Conservation (phyloP, 2,797 vertebrate species). For the Enteromius treurensis region DNA sequence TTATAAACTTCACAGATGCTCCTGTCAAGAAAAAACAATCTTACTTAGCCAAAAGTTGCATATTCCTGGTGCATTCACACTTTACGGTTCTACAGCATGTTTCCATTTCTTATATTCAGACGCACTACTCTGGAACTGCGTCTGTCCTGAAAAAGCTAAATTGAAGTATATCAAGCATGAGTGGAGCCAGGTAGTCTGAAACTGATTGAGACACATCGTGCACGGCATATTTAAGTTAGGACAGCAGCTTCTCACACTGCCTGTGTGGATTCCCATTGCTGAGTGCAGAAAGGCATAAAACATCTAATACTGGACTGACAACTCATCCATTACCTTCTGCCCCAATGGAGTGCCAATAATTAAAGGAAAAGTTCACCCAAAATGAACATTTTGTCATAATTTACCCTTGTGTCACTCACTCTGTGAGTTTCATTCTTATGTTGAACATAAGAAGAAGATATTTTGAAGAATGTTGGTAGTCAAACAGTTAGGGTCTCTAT, state of each 20-base stretch:
- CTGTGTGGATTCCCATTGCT: slow-evolving; percentile 28
- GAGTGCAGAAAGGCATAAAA: slow-evolving; percentile 1
- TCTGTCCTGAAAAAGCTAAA: background rate
- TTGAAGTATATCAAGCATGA: slow-evolving; percentile 37
- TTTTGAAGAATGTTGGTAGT: background rate
- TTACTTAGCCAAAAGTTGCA: slow-evolving; percentile 8
- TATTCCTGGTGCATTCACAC: slow-evolving; percentile 2
- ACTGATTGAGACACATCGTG: slow-evolving; percentile 36
- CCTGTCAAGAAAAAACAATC: background rate
- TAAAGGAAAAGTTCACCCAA: background rate
- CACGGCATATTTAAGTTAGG: slow-evolving; percentile 26
- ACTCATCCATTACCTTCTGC: background rate
- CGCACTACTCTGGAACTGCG: slow-evolving; percentile 14
- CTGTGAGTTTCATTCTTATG: background rate
- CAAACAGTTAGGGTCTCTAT: background rate
- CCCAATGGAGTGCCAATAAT: background rate
- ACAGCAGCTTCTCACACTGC: slow-evolving; percentile 5
- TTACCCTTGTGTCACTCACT: background rate
- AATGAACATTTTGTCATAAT: background rate
- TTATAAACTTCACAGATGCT: background rate
- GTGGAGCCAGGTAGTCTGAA: slow-evolving; percentile 27
- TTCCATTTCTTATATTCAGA: slow-evolving; percentile 37
- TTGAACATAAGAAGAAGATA: background rate
- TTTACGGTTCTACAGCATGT: background rate
- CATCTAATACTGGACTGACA: background rate